Base-by-base conservation (phyloP, 1,140 invertebrate species). In the Drosophila parvula region DNA sequence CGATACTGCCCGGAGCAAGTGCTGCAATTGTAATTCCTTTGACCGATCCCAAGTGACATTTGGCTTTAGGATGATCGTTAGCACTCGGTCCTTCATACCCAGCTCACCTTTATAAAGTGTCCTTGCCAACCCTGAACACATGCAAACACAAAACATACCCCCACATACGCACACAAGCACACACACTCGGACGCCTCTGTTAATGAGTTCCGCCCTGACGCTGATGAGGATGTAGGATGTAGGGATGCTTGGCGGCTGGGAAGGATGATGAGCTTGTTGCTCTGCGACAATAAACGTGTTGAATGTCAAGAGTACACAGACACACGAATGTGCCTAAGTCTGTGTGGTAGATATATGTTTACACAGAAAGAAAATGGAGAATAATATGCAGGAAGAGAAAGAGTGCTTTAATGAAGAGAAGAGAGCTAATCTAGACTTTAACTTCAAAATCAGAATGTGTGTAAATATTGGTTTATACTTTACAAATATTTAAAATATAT, bases 121-220 rank as follows among this genome's bases (percentile, higher is more conserved):
- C 60, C 65, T 51, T 41, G n/a, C 45, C 60, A 68, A 30, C 60
- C 65, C 65, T 67, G 61, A 27, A 43, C 10, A 48, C n/a, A 9
- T 28, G 30, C 44, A 45, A 44, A 11, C 14, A 22, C 22, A 22
- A 22, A 22, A 22, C 22, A 22, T 12, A 22, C 16, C 41, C 40
- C 45, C 27, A 61, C 58, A 60, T 18, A 61, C 62, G 11, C 22
- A 38, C n/a, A 18, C 7, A 27, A n/a, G n/a, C 40, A 60, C 55
- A 74, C 58, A 30, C 67, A 64, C 73, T 75, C 51, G 44, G 73
- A 64, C 58, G 73, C 51, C 69, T 64, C 71, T 65, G 71, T 65
- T 76, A 76, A 76, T 76, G 74, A 76, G 74, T 76, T 76, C 71
- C 74, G 74, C 74, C 74, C 59, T 76, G 74, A 76, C 71, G 74